Conservation (phyloP, 2,797 vertebrate species). For the Propithecus deckenii region DNA sequence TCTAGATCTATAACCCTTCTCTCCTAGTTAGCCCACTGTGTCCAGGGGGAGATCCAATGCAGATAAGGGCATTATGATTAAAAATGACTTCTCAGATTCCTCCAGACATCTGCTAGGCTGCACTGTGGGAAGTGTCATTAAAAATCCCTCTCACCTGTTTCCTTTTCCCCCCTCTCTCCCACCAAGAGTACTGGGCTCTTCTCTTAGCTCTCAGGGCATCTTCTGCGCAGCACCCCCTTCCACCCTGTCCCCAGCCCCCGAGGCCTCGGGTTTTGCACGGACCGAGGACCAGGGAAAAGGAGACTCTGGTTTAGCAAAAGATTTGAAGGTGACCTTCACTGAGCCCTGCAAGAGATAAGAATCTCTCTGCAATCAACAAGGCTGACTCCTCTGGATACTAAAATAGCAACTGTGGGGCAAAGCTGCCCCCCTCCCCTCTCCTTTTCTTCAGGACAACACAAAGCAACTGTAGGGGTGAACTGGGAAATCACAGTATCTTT, state of each 20-base stretch:
- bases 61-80: neutral
- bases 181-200: neutral
- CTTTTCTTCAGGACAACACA: slow-evolving; percentile 70
- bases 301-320: slow-evolving; percentile 73
- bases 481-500: slow-evolving; percentile 76
- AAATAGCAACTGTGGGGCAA: slow-evolving; percentile 84
- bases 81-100: neutral
- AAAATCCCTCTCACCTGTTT: neutral
- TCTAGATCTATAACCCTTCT: neutral
- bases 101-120: neutral
- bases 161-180: neutral
- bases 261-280: neutral
- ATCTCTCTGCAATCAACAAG: slow-evolving; percentile 84
- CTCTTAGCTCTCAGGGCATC: neutral
- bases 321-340: slow-evolving; percentile 85
- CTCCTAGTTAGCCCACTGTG: neutral
- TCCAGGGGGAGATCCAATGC: neutral
- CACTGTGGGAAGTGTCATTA: neutral
- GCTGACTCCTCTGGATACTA: slow-evolving; percentile 81
- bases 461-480: slow-evolving; percentile 75
- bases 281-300: slow-evolving; percentile 59
- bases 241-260: neutral
- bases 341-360: slow-evolving; percentile 82
- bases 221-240: neutral
- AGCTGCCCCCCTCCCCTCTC: slow-evolving; percentile 20